These are phyloP conservation scores for Ammodytes dubius DNA, from an alignment of 2,113 vertebrate genomes.

Conservation along the genomic window DNA sequence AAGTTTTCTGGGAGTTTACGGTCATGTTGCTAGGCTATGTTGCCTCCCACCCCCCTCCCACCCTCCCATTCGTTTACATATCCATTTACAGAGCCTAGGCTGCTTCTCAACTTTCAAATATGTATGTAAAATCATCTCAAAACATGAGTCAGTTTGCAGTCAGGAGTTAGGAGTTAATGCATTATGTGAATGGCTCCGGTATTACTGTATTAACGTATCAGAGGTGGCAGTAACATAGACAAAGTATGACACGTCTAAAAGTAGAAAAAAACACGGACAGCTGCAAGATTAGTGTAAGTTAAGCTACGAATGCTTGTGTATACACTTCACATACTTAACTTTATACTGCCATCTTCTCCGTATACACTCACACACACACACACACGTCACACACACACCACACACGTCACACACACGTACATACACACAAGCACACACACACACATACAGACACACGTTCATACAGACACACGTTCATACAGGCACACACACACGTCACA, in stretches of 20 bases:
- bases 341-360: neutral
- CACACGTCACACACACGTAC: neutral
- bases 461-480: too few species aligned
- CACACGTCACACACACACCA: too few species aligned
- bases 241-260: neutral
- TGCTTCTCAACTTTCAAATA: too few species aligned
- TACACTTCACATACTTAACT: neutral
- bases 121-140: slow-evolving; percentile 4
- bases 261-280: neutral
- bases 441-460: too few species aligned
- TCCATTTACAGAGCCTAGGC: too few species aligned
- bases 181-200: neutral
- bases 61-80: too few species aligned
- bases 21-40: too few species aligned
- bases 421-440: too few species aligned
- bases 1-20: too few species aligned
- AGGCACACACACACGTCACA: too few species aligned
- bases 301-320: neutral
- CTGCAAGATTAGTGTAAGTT: neutral
- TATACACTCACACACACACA: neutral
- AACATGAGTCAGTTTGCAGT: neutral
- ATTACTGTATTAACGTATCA: neutral
- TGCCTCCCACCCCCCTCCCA: too few species aligned
- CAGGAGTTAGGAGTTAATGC: slow-evolving; percentile 6
- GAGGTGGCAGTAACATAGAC: neutral